Base-by-base conservation (phyloP, 2,797 vertebrate genomes). In the Macroramphosus scolopax region DNA sequence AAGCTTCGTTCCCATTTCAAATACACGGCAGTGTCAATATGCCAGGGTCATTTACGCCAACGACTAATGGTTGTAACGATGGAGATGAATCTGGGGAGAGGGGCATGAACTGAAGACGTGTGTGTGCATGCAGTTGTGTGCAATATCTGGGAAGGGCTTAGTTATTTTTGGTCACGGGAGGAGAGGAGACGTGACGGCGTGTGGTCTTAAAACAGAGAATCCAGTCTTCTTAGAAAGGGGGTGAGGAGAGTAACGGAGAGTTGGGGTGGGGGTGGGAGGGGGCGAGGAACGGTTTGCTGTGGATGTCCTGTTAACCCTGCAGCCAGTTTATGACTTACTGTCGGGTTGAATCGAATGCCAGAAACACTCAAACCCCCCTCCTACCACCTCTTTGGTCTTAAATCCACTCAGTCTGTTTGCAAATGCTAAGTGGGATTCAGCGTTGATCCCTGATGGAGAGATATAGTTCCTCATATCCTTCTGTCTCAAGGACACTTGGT, bases 121-220 rank as follows among this genome's bases (percentile, higher is more conserved):
- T 63, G 49, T 34, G 39, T 55, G 62, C 17, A 2, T 55, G 69
- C 32, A 43, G 77, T 52, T 63, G 55, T 57, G 71, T 67, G 68
- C 51, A 76, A 65, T 75, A 80, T 54, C 63, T 82, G 80, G 80
- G 74, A 62, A 44, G 62, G 49, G 15, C 53, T 80, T 62, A 46
- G 81, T 88, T 86, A 84, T 84, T 84, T 86, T 87, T 82, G 78
- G 75, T 84, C 76, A 77, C 32, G 24, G 63, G 74, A 82, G 81
- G 74, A 84, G 79, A 86, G 85, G 51, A 81, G 82, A 77, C 68
- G 47, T 83, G 81, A 87, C 79, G 82, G 84, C 78, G 84, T 89
- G 85, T 89, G 84, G 85, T 87, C 87, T 80, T 45, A 17, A 64
- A 85, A 88, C 87, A 88, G 83, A 87, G 79, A 53, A 43, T 69